Evolutionary conservation across 2,797 vertebrate species (phyloP).

Genomic region (Orestias chungarensis): DNA sequence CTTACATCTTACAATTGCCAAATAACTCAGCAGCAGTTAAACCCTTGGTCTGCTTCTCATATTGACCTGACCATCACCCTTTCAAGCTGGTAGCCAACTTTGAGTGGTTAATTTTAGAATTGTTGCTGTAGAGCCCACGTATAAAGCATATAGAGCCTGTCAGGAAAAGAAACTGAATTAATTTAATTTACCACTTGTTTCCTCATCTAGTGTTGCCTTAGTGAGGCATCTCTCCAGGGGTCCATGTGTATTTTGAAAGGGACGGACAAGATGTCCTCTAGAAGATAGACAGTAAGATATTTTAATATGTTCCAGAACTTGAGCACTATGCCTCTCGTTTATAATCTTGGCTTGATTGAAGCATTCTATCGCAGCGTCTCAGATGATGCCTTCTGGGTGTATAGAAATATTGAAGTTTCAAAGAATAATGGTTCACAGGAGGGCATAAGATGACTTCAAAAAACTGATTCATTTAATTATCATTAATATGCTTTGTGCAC

Average conservation of each 20-base stretch:
- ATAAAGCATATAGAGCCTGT: conserved; percentile 39
- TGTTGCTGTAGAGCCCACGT: conserved; percentile 35
- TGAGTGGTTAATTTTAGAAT: conserved; percentile 60
- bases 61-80: conserved; percentile 62
- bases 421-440: conserved; percentile 33
- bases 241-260: conserved; percentile 22
- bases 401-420: conserved; percentile 23
- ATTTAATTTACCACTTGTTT: conserved; percentile 75
- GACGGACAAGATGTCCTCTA: conserved; percentile 23
- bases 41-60: conserved; percentile 61
- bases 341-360: conserved; percentile 27
- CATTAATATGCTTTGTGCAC: conserved; percentile 53
- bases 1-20: conserved; percentile 65
- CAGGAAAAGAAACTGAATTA: conserved; percentile 54
- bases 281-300: conserved; percentile 34
- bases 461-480: conserved; percentile 56
- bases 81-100: conserved; percentile 62
- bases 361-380: conserved; percentile 13
- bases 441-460: conserved; percentile 50
- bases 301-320: conserved; percentile 45
- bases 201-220: conserved; percentile 47
- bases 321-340: conserved; percentile 36
- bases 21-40: conserved; percentile 72
- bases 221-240: conserved; percentile 45
- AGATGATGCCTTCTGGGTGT: conserved; percentile 21